Evolutionary conservation across 1,140 invertebrate genomes (phyloP).

Genomic region (Neuroterus valhalla): DNA sequence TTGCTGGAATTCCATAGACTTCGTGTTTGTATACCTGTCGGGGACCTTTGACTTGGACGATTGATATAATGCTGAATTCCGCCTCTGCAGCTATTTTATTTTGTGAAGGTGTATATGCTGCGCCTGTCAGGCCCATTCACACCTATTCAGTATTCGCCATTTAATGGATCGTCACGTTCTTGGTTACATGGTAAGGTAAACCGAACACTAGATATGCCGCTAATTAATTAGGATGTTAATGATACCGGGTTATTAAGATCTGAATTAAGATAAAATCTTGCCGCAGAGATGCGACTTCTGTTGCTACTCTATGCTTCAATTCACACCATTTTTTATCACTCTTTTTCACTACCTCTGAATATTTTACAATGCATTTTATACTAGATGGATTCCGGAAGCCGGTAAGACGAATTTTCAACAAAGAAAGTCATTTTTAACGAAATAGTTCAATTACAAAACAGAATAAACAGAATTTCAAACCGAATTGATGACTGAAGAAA

Average conservation of each 20-base stretch:
- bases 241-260: neutral
- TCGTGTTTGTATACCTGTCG: slow-evolving; percentile 6
- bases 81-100: neutral
- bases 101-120: neutral
- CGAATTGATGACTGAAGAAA: too few species aligned
- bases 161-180: slow-evolving; percentile 4
- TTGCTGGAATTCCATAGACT: slow-evolving; percentile 11
- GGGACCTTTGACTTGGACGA: slow-evolving; percentile 22
- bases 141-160: slow-evolving; percentile 5
- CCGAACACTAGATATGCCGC: neutral
- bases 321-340: too few species aligned
- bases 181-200: neutral
- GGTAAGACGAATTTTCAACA: too few species aligned
- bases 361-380: too few species aligned
- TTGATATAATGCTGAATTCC: slow-evolving; percentile 21
- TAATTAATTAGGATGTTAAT: slow-evolving; percentile 16
- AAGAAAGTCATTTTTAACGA: too few species aligned
- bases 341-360: too few species aligned
- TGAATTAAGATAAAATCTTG: neutral
- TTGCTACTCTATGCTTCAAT: neutral
- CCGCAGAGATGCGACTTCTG: neutral
- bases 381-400: too few species aligned
- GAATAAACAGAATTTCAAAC: too few species aligned
- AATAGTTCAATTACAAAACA: too few species aligned
- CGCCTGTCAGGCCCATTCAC: neutral